Conservation (phyloP, 1,140 invertebrate genomes). For the Drosophila santomea region DNA sequence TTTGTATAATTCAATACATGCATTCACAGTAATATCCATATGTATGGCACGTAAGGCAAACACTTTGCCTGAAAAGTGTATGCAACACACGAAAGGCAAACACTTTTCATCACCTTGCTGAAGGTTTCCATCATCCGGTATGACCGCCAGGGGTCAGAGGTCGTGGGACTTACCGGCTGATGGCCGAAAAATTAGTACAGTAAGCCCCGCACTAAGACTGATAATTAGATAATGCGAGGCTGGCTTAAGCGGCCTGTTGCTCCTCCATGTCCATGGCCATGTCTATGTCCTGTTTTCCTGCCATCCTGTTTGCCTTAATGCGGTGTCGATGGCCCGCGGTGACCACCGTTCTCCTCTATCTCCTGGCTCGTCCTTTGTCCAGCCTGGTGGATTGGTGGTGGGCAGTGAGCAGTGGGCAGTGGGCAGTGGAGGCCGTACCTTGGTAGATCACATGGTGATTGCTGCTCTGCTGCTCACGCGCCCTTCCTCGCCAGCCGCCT, state of each 20-base stretch:
- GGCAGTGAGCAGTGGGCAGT: no score
- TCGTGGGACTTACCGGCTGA: conserved; percentile 29
- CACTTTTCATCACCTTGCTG: neutral
- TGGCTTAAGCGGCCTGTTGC: conserved; percentile 62
- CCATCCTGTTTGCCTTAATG: conserved; percentile 21
- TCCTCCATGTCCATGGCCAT: neutral
- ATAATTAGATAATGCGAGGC: conserved; percentile 78
- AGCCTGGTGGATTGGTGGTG: neutral
- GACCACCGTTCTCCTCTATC: neutral
- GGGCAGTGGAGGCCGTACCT: no score
- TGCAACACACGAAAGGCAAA: no score
- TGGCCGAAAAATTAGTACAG: conserved; percentile 75
- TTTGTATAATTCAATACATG: no score
- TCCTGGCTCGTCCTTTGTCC: neutral
- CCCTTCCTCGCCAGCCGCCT: conserved; percentile 72
- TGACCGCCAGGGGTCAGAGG: no score
- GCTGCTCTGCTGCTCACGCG: conserved; percentile 56
- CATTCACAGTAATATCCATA: no score
- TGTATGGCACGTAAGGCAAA: no score
- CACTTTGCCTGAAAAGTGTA: no score
- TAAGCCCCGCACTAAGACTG: conserved; percentile 74
- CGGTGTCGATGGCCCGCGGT: conserved; percentile 46
- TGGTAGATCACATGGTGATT: conserved; percentile 45
- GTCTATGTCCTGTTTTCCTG: conserved; percentile 1
- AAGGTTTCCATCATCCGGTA: neutral